Evolutionary conservation across 2,797 vertebrate species (phyloP).

Genomic region (Dermochelys coriacea): DNA sequence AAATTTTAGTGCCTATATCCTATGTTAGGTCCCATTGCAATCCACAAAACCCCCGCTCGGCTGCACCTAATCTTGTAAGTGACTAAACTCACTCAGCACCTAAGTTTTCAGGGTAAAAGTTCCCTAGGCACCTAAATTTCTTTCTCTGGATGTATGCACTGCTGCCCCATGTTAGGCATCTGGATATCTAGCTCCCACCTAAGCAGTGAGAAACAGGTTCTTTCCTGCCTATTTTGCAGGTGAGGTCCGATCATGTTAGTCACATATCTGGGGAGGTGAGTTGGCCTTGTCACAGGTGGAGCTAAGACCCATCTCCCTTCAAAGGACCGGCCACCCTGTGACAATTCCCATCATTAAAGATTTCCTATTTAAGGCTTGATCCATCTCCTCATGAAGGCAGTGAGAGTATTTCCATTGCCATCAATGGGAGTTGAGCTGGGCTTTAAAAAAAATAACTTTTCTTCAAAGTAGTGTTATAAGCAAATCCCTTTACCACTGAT

Average conservation of each 20-base stretch:
- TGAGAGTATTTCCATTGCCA: not conserved
- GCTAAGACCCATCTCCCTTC: not conserved
- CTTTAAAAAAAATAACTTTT: constrained; percentile 5
- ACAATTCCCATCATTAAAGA: not conserved
- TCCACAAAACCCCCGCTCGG: not conserved
- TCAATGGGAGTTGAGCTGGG: not conserved
- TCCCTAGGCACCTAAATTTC: not conserved
- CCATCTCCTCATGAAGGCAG: not conserved
- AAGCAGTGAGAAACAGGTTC: not conserved
- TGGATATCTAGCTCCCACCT: not conserved
- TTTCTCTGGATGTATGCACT: not conserved
- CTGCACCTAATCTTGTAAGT: not conserved
- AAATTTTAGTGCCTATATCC: not conserved
- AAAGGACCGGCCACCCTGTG: not conserved
- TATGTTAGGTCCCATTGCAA: not conserved
- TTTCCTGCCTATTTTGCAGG: not conserved
- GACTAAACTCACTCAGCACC: not conserved
- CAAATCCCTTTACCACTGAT: not conserved
- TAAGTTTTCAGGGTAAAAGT: not conserved
- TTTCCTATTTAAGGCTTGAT: not conserved
- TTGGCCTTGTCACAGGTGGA: not conserved
- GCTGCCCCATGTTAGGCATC: not conserved
- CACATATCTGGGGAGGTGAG: not conserved
- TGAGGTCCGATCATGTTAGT: not conserved
- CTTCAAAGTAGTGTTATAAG: not conserved